Percentiles rank a stretch among this genome's conserved stretches.
These are phyloP conservation scores for Phaethornis superciliosus DNA, from an alignment of 2,113 vertebrate genomes.

Conservation along the genomic window DNA sequence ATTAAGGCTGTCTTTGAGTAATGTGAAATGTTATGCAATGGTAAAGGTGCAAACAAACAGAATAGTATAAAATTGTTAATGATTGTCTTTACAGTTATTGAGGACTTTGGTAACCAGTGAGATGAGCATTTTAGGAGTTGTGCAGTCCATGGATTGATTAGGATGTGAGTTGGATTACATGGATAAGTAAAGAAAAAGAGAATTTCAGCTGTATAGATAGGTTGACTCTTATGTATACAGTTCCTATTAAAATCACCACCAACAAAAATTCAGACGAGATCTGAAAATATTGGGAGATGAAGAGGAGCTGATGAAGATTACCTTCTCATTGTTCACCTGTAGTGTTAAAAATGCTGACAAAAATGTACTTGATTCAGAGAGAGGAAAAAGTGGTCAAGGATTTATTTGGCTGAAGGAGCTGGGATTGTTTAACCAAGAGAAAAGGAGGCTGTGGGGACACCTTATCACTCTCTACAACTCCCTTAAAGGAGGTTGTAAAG, in stretches of 20 bases:
- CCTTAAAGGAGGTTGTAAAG: too few species aligned
- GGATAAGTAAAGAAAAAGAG: not conserved
- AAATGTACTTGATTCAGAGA: not conserved
- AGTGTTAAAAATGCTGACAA: not conserved
- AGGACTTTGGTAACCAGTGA: not conserved
- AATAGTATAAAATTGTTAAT: not conserved
- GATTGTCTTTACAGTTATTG: not conserved
- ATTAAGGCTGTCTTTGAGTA: not conserved
- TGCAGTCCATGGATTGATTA: not conserved
- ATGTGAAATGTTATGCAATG: not conserved
- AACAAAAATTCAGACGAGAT: not conserved
- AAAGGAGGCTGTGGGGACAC: too few species aligned
- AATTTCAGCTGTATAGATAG: not conserved
- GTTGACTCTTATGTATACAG: not conserved
- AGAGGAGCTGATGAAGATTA: not conserved
- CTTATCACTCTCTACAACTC: too few species aligned
- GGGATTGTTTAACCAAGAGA: too few species aligned
- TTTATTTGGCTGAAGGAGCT: not conserved
- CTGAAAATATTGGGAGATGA: not conserved
- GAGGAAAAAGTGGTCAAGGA: not conserved
- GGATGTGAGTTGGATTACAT: not conserved
- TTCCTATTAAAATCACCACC: not conserved
- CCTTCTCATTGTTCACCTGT: not conserved
- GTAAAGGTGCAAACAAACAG: not conserved
- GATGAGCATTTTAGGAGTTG: not conserved